These are phyloP conservation scores for Disparrhopalites patrizii DNA, from an alignment of 2,888 invertebrate genomes.

Conservation along the genomic window DNA sequence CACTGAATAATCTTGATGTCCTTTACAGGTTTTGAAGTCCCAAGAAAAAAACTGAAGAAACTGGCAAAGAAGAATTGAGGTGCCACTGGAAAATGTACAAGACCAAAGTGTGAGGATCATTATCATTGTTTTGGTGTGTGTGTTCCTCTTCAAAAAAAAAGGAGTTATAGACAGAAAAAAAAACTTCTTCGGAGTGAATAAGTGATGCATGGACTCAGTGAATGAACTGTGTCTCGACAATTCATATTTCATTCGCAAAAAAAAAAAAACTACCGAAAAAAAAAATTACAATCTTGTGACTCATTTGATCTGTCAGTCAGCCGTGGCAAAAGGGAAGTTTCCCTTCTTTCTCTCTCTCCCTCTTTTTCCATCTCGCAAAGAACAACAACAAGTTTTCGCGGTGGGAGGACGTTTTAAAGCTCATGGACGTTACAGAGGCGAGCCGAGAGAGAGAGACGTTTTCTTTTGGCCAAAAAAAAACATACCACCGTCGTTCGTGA, in stretches of 20 bases:
- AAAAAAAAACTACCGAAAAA: no score
- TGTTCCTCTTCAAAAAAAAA: neutral
- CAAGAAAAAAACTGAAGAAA: no score
- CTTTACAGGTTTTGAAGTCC: constrained; percentile 17
- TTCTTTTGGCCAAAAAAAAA: neutral
- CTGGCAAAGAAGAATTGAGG: no score
- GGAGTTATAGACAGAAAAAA: neutral
- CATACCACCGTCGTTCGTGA: no score
- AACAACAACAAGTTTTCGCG: no score
- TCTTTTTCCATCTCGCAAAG: neutral
- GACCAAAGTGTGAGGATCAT: neutral
- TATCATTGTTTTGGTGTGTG: neutral
- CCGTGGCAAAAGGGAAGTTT: constrained; percentile 20
- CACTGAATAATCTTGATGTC: constrained; percentile 1
- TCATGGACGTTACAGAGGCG: neutral
- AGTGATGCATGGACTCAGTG: constrained; percentile 16
- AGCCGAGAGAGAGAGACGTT: neutral
- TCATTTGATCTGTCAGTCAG: constrained; percentile 29
- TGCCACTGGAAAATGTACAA: neutral
- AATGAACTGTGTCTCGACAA: constrained; percentile 14
- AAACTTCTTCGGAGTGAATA: no score
- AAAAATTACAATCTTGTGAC: constrained; percentile 28
- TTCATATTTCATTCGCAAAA: constrained; percentile 26
- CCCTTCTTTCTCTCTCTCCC: neutral
- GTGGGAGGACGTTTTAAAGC: no score